Evolutionary conservation across 2,797 vertebrate genomes (phyloP).

Genomic region (Poecilia gillii): DNA sequence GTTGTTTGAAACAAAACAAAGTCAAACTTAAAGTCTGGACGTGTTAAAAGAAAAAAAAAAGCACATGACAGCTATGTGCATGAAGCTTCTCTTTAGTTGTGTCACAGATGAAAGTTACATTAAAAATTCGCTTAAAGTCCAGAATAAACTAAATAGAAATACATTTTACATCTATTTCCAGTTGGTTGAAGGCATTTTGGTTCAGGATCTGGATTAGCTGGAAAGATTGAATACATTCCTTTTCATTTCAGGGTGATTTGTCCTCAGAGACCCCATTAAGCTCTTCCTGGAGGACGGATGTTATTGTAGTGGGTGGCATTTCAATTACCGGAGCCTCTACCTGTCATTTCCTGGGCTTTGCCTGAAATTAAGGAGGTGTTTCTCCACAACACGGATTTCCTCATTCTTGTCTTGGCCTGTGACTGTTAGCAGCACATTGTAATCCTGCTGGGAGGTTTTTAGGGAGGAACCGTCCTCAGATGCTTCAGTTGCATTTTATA

Average conservation of each 20-base stretch:
- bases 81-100: neutral
- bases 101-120: neutral
- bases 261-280: slow-evolving; percentile 21
- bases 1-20: neutral
- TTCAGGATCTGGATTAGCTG: slow-evolving; percentile 5
- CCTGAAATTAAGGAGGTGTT: slow-evolving; percentile 12
- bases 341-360: slow-evolving; percentile 18
- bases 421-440: slow-evolving; percentile 29
- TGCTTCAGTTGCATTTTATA: slow-evolving; percentile 57
- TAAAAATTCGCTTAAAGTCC: neutral
- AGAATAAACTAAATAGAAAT: neutral
- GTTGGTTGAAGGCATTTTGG: neutral
- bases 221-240: neutral
- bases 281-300: slow-evolving; percentile 18
- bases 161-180: neutral
- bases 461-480: slow-evolving; percentile 21
- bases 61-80: neutral
- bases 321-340: slow-evolving; percentile 25
- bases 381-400: slow-evolving; percentile 14
- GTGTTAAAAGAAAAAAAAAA: neutral
- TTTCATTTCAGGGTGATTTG: slow-evolving; percentile 32
- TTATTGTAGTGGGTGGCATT: slow-evolving; percentile 36
- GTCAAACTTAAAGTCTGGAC: neutral
- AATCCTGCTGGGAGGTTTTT: slow-evolving; percentile 32
- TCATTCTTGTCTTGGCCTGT: slow-evolving; percentile 24